Evolutionary conservation across 1,140 invertebrate genomes (phyloP), one percentile per base, ranked within the genome.

Genomic region (Drosophila virilis): DNA sequence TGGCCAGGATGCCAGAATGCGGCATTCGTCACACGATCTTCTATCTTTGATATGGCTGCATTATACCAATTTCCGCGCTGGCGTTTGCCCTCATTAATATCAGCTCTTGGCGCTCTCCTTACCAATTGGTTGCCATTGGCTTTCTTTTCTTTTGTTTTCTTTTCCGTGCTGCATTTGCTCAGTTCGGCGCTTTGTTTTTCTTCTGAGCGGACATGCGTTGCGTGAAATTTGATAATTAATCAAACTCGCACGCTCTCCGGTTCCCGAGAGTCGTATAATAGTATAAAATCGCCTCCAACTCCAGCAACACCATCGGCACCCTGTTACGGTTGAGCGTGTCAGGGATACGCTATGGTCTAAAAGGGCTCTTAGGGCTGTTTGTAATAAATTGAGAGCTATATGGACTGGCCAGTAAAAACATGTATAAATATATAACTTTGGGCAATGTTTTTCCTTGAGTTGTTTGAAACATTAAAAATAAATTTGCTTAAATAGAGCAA

Each of bases 191-290:
- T 85, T 80, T 80, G 50, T 88, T 70, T 80, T 57, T 55, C 74
- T 74, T 61, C 22, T 46, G 37, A 13, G 52, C 46, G 66, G 38
- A 52, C 62, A 74, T 86, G 62, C 83, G 75, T 91, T 89, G 89
- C 89, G 84, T 91, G 89, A 91, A 91, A 89, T 91, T 82, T 54
- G 9, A 74, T 42, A 91, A 91, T 91, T 91, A 91, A 91, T 91
- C 89, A 91, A 91, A 85, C 77, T 74, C 78, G 72, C 59, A 52
- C 54, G 60, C 54, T 67, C 60, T 32, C 35, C 42, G 60, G 59
- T 55, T 48, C 46, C 59, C 59, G 32, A 42, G 45, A 48, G 50
- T 52, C 1, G n/a, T 13, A 15, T n/a, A 12, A 35, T 22, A 1
- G 22, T 22, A 22, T 22, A 22, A 22, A 22, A 22, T 22, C 43